Evolutionary conservation across 1,140 invertebrate species (phyloP), one percentile per base, ranked within the genome.

Genomic region (Pseudomyrmex pallidus): DNA sequence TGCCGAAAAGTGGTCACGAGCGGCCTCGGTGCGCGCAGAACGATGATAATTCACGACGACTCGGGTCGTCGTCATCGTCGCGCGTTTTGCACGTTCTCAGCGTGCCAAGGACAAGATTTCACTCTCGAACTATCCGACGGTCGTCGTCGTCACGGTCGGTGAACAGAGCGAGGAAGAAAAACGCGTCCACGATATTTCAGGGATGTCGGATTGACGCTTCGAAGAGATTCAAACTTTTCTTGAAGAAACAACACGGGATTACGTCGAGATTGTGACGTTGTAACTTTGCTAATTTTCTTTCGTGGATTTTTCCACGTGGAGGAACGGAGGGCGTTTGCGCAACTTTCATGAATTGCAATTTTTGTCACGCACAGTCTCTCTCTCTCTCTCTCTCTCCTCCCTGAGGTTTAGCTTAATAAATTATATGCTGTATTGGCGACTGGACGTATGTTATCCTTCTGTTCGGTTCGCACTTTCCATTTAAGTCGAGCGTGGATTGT

Each of bases 101-200:
- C 22, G 54, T 57, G 90, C 77, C 89, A 90, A 90, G 89, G 90
- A 90, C 85, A 80, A 82, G 85, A 87, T 89, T 87, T 91, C 88
- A 84, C 87, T 88, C 85, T 88, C 85, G 57, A 68, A 78, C 63
- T 54, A 54, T 89, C 73, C 73, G 85, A 72, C 56, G 74, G 62
- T 80, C 66, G 76, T 90, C 66, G 76, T 90, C 83, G 76, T 90
- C 83, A 90, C 61, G 84, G 82, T 17, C 61, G 44, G 52, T 77
- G 74, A 70, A 70, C 70, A 73, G 44, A 12, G 12, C 63, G 62
- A 44, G 46, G 17, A 9, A 44, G 17, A 57, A 72, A 85, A 68
- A 74, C 35, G 52, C 62, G 22, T 13, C 44, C 54, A 48, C 35
- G 35, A 35, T 35, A 35, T 35, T 35, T 35, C 35, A 35, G 35